These are phyloP conservation scores for Oryzias javanicus DNA, from an alignment of 2,113 vertebrate genomes.

Conservation along the genomic window DNA sequence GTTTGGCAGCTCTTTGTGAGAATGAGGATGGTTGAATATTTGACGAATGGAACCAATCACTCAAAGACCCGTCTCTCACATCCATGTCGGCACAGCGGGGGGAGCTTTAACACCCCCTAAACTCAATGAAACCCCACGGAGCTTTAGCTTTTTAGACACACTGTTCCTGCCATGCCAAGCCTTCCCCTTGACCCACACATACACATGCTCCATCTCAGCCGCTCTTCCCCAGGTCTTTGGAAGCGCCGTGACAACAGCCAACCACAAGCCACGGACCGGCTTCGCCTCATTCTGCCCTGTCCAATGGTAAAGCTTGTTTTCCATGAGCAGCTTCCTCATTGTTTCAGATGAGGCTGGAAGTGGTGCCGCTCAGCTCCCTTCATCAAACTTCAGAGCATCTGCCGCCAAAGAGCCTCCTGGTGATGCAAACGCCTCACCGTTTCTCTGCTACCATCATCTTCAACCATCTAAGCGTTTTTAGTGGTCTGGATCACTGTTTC, in stretches of 20 bases:
- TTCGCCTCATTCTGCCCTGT: conserved; percentile 13
- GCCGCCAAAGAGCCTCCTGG: conserved; percentile 15
- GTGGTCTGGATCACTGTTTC: too few species aligned
- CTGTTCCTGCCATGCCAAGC: background rate
- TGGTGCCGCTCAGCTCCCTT: conserved; percentile 25
- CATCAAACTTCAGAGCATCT: conserved; percentile 15
- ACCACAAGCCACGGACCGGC: conserved; percentile 40
- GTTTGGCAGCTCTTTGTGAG: too few species aligned
- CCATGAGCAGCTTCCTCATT: conserved; percentile 43
- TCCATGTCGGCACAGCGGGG: conserved; percentile 16
- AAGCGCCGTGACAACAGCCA: conserved; percentile 62
- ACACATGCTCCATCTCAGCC: background rate
- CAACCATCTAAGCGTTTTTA: too few species aligned
- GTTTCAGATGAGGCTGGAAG: conserved; percentile 35
- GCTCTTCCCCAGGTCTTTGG: conserved; percentile 23
- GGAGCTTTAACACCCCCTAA: conserved; percentile 38
- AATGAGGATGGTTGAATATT: too few species aligned
- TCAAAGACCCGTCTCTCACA: conserved; percentile 45
- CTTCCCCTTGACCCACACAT: background rate
- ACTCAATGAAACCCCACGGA: conserved; percentile 45
- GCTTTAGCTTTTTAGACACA: conserved; percentile 13
- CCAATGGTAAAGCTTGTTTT: conserved; percentile 54
- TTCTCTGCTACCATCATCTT: too few species aligned
- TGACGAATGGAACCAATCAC: too few species aligned
- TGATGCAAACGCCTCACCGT: too few species aligned